Conservation (phyloP, 92 coral and sea anemone genomes). For the Palythoa caribaeorum region DNA sequence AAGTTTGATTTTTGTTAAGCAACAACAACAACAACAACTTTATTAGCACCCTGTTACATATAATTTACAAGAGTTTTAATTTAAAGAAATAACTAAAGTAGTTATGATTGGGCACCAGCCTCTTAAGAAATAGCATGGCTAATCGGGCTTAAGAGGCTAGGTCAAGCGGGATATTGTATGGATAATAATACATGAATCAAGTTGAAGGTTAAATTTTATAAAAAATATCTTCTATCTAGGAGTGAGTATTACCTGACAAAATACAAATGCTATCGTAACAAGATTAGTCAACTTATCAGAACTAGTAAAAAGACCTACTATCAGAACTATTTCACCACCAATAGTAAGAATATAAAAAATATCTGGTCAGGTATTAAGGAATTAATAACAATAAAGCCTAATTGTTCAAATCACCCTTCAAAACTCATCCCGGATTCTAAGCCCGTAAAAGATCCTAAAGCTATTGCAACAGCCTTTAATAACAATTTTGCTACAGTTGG, state of each 20-base stretch:
- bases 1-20: too few relatives aligned
- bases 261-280: conserved; percentile 51
- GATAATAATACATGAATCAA: conserved; percentile 25
- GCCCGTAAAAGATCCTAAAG: background rate
- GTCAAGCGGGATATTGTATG: too few relatives aligned
- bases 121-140: too few relatives aligned
- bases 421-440: background rate
- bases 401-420: background rate
- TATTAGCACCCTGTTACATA: too few relatives aligned
- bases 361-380: too few relatives aligned
- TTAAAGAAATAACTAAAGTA: too few relatives aligned
- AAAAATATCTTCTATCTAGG: conserved; percentile 35
- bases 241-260: conserved; percentile 22
- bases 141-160: too few relatives aligned
- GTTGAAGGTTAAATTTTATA: conserved; percentile 21
- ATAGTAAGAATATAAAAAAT: too few relatives aligned
- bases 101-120: too few relatives aligned
- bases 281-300: conserved; percentile 34
- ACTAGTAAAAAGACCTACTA: background rate
- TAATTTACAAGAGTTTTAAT: too few relatives aligned
- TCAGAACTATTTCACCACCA: too few relatives aligned
- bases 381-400: conserved; percentile 30
- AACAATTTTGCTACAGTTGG: background rate
- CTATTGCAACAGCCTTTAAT: conserved; percentile 5
- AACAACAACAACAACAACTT: too few relatives aligned